Evolutionary conservation across 2,797 vertebrate genomes (phyloP).

Genomic region (Anniella stebbinsi): DNA sequence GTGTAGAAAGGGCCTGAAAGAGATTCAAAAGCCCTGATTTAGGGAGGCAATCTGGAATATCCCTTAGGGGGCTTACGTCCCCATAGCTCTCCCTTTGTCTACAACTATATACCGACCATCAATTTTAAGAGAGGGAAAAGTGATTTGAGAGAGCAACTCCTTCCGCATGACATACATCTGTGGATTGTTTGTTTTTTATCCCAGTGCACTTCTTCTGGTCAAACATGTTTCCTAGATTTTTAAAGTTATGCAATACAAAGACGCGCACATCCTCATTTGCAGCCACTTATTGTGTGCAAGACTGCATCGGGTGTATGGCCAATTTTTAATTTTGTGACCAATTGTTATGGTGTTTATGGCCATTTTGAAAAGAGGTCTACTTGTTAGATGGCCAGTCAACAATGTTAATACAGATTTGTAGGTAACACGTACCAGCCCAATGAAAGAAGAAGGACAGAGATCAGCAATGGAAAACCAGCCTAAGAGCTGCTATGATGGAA

Average conservation of each 20-base stretch:
- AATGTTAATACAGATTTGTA: slow-evolving; percentile 63
- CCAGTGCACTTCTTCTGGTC: neutral
- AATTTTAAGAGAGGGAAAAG: neutral
- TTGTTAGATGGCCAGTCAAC: slow-evolving; percentile 50
- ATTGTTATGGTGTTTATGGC: neutral
- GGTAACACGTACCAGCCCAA: slow-evolving; percentile 56
- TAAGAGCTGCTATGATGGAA: slow-evolving; percentile 63
- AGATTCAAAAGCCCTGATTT: neutral
- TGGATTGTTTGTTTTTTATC: too few relatives aligned
- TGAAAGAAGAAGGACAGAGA: slow-evolving; percentile 74
- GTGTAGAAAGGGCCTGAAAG: too few relatives aligned
- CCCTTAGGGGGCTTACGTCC: neutral
- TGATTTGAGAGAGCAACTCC: neutral
- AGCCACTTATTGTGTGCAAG: neutral
- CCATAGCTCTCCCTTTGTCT: neutral
- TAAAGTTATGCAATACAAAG: neutral
- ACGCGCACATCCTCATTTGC: neutral
- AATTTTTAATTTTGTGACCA: neutral
- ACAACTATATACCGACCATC: neutral
- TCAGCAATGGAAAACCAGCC: slow-evolving; percentile 68
- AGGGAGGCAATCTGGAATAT: neutral
- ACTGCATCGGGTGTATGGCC: neutral
- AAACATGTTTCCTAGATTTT: neutral
- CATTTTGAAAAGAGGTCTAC: slow-evolving; percentile 7
- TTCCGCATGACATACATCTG: neutral